A percentile compares a stretch with the other conserved stretches of the same genome.
These are phyloP conservation scores for Lithophane leautieri DNA, from an alignment of 2,888 invertebrate genomes.

Conservation along the genomic window DNA sequence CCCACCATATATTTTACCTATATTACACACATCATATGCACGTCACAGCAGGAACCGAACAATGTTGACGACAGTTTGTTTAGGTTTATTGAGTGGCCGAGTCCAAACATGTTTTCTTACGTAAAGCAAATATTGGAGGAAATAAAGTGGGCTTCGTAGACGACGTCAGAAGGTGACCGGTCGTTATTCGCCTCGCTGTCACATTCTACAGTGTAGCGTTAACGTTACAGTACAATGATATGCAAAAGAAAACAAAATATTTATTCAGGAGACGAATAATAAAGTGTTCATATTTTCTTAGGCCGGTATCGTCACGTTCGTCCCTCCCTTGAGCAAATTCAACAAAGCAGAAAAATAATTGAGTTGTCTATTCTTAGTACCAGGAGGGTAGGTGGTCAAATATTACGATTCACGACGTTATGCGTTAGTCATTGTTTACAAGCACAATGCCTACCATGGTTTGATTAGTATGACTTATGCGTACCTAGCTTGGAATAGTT, in stretches of 20 bases:
- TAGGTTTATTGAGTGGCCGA: conserved; percentile 48
- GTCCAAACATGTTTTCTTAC: conserved; percentile 44
- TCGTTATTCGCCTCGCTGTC: conserved; percentile 25
- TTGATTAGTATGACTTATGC: conserved; percentile 16
- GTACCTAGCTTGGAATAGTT: conserved; percentile 27
- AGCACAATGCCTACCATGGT: not conserved
- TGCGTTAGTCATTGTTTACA: conserved; percentile 47
- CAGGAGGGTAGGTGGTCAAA: conserved; percentile 19
- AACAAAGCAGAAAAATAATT: conserved; percentile 19
- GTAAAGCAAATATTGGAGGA: conserved; percentile 51
- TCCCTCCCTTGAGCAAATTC: conserved; percentile 16
- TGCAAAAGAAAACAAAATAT: conserved; percentile 26
- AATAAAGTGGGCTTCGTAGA: conserved; percentile 37
- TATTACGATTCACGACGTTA: conserved; percentile 8
- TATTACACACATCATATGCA: conserved; percentile 18
- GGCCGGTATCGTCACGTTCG: conserved; percentile 1
- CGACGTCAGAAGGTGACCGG: conserved; percentile 36
- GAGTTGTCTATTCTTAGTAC: conserved; percentile 17
- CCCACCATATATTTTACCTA: conserved; percentile 35
- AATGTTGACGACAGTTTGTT: conserved; percentile 34
- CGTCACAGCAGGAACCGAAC: conserved; percentile 33
- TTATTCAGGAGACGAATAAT: conserved; percentile 21
- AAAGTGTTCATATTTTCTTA: conserved; percentile 45
- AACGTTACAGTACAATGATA: conserved; percentile 8
- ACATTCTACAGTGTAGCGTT: conserved; percentile 7